Conservation (phyloP, 2,113 vertebrate species). For the Rana temporaria region DNA sequence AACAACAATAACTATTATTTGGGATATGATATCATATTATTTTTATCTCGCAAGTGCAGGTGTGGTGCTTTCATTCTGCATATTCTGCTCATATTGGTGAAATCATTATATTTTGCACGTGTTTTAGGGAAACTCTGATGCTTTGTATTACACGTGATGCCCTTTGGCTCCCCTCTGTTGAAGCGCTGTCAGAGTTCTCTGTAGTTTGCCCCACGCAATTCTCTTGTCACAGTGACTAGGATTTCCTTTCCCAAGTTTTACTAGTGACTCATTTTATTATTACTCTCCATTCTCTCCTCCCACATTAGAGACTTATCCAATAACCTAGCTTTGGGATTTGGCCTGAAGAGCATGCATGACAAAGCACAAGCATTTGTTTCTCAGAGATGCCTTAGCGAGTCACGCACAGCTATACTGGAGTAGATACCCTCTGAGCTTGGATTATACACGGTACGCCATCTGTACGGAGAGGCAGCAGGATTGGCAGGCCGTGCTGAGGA, state of each 20-base stretch:
- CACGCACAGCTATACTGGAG: neutral
- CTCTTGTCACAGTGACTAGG: neutral
- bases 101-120: neutral
- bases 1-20: neutral
- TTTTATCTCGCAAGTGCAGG: neutral
- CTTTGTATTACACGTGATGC: too few species aligned
- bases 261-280: constrained; percentile 31
- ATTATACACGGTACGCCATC: neutral
- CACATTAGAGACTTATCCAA: neutral
- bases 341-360: constrained; percentile 15
- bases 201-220: neutral
- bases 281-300: constrained; percentile 15
- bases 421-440: neutral
- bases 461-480: neutral
- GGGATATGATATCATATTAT: neutral
- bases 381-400: constrained; percentile 8
- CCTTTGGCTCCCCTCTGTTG: too few species aligned
- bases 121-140: neutral
- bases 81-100: neutral
- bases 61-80: neutral
- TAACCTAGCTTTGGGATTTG: neutral
- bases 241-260: neutral
- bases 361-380: constrained; percentile 1
- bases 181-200: neutral
- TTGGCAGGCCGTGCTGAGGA: neutral